Evolutionary conservation across 2,888 invertebrate species (phyloP).

Genomic region (Pelosia muscerda): DNA sequence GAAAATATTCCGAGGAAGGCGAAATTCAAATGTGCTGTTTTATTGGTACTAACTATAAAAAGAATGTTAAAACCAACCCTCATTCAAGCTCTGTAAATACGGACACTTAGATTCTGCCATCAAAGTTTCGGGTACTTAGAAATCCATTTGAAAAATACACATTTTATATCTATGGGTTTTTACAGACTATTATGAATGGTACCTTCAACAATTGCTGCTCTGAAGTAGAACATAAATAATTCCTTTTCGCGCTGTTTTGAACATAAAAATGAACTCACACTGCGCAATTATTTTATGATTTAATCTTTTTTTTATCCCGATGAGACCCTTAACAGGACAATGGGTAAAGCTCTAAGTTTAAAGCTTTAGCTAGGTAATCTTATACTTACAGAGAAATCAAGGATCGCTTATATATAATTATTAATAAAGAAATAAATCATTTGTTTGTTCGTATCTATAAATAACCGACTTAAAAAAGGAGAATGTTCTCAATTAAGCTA

Average conservation of each 20-base stretch:
- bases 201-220: background rate
- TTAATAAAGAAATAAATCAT: too few relatives aligned
- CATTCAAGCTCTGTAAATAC: conserved; percentile 72
- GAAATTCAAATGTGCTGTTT: conserved; percentile 78
- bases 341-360: background rate
- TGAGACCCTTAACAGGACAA: background rate
- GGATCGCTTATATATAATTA: too few relatives aligned
- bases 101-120: conserved; percentile 83
- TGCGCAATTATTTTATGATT: background rate
- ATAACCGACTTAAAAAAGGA: too few relatives aligned
- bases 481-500: too few relatives aligned
- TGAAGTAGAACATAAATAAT: background rate
- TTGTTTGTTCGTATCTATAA: too few relatives aligned
- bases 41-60: conserved; percentile 80
- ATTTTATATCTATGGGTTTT: conserved; percentile 65
- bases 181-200: conserved; percentile 15
- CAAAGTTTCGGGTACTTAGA: conserved; percentile 84
- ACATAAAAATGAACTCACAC: background rate
- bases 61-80: conserved; percentile 75
- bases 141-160: conserved; percentile 85
- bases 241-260: background rate
- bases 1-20: conserved; percentile 55
- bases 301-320: background rate
- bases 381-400: too few relatives aligned
- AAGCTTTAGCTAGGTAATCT: background rate